Evolutionary conservation across 2,888 invertebrate genomes (phyloP), one percentile per base, ranked within the genome.

Genomic region (Megastigmus dorsalis): DNA sequence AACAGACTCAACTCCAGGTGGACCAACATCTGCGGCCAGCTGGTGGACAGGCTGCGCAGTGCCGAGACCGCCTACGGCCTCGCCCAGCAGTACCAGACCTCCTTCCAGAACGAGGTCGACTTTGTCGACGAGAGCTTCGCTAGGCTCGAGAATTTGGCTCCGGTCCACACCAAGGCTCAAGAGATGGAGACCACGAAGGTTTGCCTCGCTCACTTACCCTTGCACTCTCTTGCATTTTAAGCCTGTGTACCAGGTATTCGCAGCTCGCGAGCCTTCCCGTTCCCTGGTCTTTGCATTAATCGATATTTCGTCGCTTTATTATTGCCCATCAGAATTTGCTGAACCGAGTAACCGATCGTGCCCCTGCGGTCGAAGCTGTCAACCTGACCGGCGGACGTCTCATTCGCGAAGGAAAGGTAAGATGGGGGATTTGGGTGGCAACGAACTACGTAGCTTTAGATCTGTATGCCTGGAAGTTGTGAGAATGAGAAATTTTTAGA

Each of bases 391-490:
- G 98, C 85, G 98, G 97, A 82, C 93, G 96, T 88, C 96, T 95
- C 89, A 97, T 99, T 86, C 93, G 97, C 80, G 98, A 98, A 91
- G 98, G 98, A 84, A 98, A 98, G 97, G 98, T 98, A 94, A 93
- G 89, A 80, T 78, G 60, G 94, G 93, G n/a, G 91, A 79, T 82
- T 81, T 79, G n/a, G n/a, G n/a, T n/a, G n/a, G n/a, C n/a, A 79
- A 77, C 72, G 60, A 62, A 78, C 78, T 78, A 60, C 36, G 2
- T 54, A 41, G 15, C 36, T 50, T 30, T 50, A 50, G 18, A n/a
- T 9, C 15, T 26, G 26, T 7, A 10, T 67, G 83, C 81, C 75
- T 85, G 87, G 83, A 82, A 84, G 84, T 68, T 81, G 85, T 67
- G 76, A 81, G 83, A 83, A 79, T 84, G 84, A 77, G 77, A 79